Evolutionary conservation across 2,113 vertebrate species (phyloP).

Genomic region (Charadrius vociferus): DNA sequence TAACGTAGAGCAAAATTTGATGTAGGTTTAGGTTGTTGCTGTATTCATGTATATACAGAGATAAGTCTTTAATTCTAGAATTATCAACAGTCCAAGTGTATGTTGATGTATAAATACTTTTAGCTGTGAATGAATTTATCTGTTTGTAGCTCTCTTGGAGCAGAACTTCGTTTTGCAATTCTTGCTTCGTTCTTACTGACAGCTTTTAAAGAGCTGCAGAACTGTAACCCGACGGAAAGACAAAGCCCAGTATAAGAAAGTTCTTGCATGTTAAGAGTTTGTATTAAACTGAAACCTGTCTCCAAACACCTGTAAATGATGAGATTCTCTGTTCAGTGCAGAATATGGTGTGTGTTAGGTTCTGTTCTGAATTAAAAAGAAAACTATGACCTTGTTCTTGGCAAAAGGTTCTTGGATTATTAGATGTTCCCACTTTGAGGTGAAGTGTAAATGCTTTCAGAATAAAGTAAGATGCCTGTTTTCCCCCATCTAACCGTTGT

Average conservation of each 20-base stretch:
- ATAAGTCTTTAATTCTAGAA: neutral
- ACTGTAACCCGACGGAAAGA: neutral
- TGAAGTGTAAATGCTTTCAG: slow-evolving; percentile 12
- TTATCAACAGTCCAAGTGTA: neutral
- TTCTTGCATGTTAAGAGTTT: neutral
- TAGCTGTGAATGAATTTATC: neutral
- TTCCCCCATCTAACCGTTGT: neutral
- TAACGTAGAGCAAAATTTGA: neutral
- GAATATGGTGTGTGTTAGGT: neutral
- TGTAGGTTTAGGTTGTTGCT: neutral
- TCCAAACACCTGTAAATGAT: neutral
- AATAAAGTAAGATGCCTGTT: neutral
- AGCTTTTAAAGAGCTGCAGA: neutral
- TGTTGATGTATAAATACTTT: neutral
- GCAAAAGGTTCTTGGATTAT: slow-evolving; percentile 4
- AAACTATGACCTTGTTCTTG: slow-evolving; percentile 22
- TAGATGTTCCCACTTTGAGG: neutral
- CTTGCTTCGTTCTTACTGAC: neutral
- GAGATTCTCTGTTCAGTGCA: neutral
- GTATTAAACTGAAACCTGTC: neutral
- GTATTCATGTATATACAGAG: neutral
- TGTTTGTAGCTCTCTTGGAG: neutral
- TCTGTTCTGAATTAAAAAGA: slow-evolving; percentile 34
- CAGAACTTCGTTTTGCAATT: neutral
- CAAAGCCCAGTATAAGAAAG: neutral